A percentile compares a stretch with the other conserved stretches of the same genome.
phyloP scores from a whole-genome alignment of 2,113 vertebrate genomes.

The Psittacara wagleri region DNA sequence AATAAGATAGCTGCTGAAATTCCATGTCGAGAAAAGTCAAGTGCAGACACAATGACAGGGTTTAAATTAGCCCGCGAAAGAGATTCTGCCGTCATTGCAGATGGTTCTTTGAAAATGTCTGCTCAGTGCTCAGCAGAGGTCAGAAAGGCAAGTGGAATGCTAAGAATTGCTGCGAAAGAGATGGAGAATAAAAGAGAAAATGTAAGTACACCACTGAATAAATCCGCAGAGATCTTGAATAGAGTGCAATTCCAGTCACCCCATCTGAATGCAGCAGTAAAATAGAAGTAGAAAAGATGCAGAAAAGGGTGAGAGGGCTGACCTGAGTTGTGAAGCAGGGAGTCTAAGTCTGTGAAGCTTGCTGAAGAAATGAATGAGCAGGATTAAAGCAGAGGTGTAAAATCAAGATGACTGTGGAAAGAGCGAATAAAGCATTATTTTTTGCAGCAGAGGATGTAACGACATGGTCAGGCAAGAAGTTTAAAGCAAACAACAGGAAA shows the following conservation, averaged over 20 bases:
- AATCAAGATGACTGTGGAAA: background rate
- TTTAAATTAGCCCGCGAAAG: conserved; percentile 42
- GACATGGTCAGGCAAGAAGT: background rate
- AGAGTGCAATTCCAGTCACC: background rate
- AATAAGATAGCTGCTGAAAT: conserved; percentile 38
- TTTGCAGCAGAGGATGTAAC: background rate
- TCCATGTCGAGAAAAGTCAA: conserved; percentile 17
- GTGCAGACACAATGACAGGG: conserved; percentile 34
- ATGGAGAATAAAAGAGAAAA: background rate
- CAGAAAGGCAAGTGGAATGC: conserved; percentile 55
- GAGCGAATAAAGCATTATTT: background rate
- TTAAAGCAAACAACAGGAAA: background rate
- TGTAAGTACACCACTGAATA: background rate
- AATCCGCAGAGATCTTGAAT: background rate
- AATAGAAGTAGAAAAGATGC: background rate
- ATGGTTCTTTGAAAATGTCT: conserved; percentile 51
- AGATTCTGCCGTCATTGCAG: conserved; percentile 47
- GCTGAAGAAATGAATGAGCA: background rate
- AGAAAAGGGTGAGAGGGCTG: background rate
- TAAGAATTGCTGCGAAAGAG: conserved; percentile 25
- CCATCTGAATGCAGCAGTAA: background rate
- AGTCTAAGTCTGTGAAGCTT: background rate
- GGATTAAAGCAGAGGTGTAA: background rate
- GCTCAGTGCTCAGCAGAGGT: conserved; percentile 38
- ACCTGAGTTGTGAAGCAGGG: background rate